phyloP scores from a whole-genome alignment of 2,888 invertebrate species.

The Tetramorium bicarinatum region DNA sequence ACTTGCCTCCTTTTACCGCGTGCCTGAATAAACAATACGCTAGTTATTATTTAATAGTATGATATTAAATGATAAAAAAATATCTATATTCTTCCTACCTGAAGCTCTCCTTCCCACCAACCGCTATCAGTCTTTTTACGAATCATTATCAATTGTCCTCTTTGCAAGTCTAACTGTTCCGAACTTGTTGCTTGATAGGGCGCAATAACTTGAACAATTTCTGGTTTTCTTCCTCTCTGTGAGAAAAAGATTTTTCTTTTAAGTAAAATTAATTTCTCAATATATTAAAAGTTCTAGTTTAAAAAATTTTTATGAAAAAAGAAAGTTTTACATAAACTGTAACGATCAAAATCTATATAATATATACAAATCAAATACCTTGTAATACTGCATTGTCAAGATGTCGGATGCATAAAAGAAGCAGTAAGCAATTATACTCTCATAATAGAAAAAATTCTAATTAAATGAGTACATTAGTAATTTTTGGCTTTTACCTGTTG shows the following conservation, averaged over 20 bases:
- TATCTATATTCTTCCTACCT: slow-evolving; percentile 87
- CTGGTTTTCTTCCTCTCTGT: slow-evolving; percentile 92
- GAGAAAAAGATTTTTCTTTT: not conserved
- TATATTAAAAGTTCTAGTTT: slow-evolving; percentile 24
- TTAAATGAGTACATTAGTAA: not conserved
- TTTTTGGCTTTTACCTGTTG: slow-evolving; percentile 82
- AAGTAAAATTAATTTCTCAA: not conserved
- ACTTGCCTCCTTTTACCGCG: slow-evolving; percentile 95
- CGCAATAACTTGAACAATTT: slow-evolving; percentile 98
- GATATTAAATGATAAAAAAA: slow-evolving; percentile 21
- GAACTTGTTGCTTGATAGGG: slow-evolving; percentile 96
- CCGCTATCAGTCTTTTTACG: slow-evolving; percentile 98
- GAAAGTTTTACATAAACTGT: not conserved
- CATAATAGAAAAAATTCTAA: slow-evolving; percentile 41
- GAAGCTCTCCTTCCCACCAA: slow-evolving; percentile 99
- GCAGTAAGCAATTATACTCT: slow-evolving; percentile 58
- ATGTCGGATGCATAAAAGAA: slow-evolving; percentile 68
- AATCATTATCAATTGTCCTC: slow-evolving; percentile 98
- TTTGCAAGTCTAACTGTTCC: slow-evolving; percentile 96
- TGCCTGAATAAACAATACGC: slow-evolving; percentile 83
- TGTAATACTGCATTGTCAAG: slow-evolving; percentile 78
- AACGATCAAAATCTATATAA: slow-evolving; percentile 39
- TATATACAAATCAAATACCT: slow-evolving; percentile 77
- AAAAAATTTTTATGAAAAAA: not conserved
- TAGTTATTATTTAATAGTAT: not conserved